These are phyloP conservation scores for Pollenia griseotomentosa DNA, from an alignment of 2,888 invertebrate genomes.

Conservation along the genomic window DNA sequence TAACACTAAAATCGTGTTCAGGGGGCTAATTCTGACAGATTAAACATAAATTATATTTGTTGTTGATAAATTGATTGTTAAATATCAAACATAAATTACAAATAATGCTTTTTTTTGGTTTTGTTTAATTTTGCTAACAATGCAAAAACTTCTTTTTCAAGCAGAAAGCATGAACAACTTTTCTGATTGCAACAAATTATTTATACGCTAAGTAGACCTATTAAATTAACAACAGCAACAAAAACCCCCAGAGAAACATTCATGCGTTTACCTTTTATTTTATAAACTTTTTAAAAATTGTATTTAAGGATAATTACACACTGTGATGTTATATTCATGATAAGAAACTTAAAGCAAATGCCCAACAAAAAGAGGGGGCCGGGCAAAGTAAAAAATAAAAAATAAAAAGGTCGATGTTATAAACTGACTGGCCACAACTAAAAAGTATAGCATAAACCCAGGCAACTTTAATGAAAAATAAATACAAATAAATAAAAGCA, in stretches of 20 bases:
- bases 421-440: not conserved
- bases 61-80: no score
- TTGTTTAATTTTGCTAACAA: not conserved
- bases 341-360: not conserved
- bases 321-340: slow-evolving; percentile 43
- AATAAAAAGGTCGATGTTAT: no score
- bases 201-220: not conserved
- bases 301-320: slow-evolving; percentile 49
- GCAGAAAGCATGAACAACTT: no score
- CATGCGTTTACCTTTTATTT: not conserved
- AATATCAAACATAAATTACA: not conserved
- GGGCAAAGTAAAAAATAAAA: not conserved
- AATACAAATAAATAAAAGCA: not conserved
- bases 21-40: no score
- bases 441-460: not conserved
- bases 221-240: not conserved
- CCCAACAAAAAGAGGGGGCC: not conserved
- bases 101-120: not conserved
- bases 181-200: not conserved
- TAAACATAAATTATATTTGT: no score
- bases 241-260: no score
- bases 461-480: not conserved
- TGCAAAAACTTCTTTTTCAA: no score
- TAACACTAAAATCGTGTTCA: no score
- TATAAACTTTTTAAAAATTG: not conserved